Evolutionary conservation across 2,888 invertebrate species (phyloP).

Genomic region (Teleogryllus oceanicus): DNA sequence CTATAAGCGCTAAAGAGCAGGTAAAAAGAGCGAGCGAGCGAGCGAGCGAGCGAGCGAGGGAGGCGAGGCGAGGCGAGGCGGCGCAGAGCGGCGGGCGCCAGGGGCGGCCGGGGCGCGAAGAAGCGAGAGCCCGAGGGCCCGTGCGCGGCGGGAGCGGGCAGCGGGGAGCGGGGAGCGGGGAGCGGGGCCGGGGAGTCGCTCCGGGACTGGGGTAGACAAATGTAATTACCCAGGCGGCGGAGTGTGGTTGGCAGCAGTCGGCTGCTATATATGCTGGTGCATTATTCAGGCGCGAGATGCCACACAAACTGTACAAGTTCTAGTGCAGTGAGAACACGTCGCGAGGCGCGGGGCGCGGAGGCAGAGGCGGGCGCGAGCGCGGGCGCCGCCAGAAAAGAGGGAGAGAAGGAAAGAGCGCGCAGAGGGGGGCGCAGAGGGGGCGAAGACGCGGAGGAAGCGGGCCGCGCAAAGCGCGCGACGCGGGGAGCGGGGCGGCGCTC

Average conservation of each 20-base stretch:
- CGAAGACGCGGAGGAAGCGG: not conserved
- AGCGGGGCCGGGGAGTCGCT: not conserved
- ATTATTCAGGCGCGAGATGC: constrained; percentile 18
- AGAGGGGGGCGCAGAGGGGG: not conserved
- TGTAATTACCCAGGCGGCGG: constrained; percentile 6
- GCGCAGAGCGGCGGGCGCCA: no score
- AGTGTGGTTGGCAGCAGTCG: constrained; percentile 18
- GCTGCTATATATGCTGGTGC: constrained; percentile 18
- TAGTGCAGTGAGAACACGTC: constrained; percentile 10
- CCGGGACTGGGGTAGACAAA: not conserved
- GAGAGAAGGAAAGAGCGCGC: not conserved
- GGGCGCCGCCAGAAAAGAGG: not conserved
- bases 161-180: not conserved
- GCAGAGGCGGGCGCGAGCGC: not conserved
- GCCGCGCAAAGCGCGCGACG: not conserved
- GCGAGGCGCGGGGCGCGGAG: not conserved
- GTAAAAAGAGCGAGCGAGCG: no score
- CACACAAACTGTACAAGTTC: constrained; percentile 5
- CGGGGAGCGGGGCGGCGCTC: constrained; percentile 6
- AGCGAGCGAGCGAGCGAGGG: no score
- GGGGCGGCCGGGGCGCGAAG: no score
- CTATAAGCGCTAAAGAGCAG: no score
- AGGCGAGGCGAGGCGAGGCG: no score
- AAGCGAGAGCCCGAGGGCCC: not conserved
- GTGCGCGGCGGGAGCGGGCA: not conserved